Evolutionary conservation across 2,797 vertebrate genomes (phyloP).

Genomic region (Enteromius treurensis): DNA sequence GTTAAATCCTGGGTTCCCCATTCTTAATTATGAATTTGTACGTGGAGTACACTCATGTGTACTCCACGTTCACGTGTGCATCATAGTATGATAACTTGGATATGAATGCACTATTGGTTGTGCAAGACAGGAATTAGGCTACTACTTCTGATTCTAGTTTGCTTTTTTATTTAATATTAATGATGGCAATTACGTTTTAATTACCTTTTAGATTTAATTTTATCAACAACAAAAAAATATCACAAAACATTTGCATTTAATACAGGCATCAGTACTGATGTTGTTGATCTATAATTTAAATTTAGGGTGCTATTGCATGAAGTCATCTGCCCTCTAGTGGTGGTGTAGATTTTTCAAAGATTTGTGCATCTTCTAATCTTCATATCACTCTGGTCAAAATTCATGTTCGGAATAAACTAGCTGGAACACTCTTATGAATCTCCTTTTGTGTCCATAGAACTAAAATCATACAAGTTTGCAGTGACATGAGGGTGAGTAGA

Average conservation of each 20-base stretch:
- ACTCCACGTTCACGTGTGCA: not conserved
- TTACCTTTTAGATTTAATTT: no score
- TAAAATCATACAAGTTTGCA: not conserved
- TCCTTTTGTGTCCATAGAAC: not conserved
- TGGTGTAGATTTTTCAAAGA: conserved; percentile 18
- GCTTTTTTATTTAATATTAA: not conserved
- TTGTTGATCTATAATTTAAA: conserved; percentile 17
- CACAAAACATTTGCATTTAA: not conserved
- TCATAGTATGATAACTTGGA: not conserved
- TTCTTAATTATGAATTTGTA: not conserved
- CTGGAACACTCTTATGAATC: not conserved
- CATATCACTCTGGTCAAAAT: not conserved
- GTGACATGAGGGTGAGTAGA: not conserved
- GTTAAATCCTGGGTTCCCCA: no score
- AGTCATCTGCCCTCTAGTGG: conserved; percentile 43
- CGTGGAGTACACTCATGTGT: not conserved
- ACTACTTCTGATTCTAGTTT: not conserved
- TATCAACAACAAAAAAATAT: no score
- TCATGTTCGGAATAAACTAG: not conserved
- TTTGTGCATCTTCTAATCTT: not conserved
- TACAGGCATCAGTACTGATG: conserved; percentile 9
- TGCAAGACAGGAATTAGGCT: not conserved
- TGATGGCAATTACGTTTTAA: not conserved
- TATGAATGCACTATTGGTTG: not conserved
- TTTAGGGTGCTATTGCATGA: conserved; percentile 8